Percentiles rank a stretch among this genome's conserved stretches.
phyloP scores from a whole-genome alignment of 2,888 invertebrate species.

The Phrixothrix hirtus region DNA sequence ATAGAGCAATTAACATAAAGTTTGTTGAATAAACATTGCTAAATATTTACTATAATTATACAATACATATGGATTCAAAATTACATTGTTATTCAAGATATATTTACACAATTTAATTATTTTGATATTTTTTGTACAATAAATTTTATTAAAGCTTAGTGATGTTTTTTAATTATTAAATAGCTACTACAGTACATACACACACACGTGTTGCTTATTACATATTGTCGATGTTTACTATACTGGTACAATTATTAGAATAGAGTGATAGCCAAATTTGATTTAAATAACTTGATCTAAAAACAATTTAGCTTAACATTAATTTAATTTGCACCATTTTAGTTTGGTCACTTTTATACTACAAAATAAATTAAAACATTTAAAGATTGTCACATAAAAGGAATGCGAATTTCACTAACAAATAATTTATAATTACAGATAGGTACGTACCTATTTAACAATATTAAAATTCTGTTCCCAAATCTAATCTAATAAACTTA shows the following conservation, averaged over 20 bases:
- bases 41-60: conserved; percentile 55
- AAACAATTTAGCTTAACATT: neutral
- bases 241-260: conserved; percentile 13
- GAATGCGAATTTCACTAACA: conserved; percentile 11
- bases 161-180: conserved; percentile 24
- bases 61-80: conserved; percentile 50
- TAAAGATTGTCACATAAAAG: conserved; percentile 2
- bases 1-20: conserved; percentile 48
- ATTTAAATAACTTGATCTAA: neutral
- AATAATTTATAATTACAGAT: neutral
- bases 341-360: neutral
- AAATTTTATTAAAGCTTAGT: conserved; percentile 52
- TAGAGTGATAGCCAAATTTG: conserved; percentile 3
- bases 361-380: neutral
- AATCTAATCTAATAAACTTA: conserved; percentile 2
- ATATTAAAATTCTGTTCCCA: conserved; percentile 13
- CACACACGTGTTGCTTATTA: conserved; percentile 7
- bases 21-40: conserved; percentile 53
- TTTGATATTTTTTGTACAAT: conserved; percentile 43
- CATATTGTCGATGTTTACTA: conserved; percentile 38
- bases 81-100: conserved; percentile 43
- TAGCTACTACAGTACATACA: conserved; percentile 17
- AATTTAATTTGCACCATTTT: conserved; percentile 1
- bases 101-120: conserved; percentile 45
- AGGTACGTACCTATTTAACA: conserved; percentile 10